phyloP scores from a whole-genome alignment of 2,888 invertebrate species.

The Spilosoma lubricipeda region DNA sequence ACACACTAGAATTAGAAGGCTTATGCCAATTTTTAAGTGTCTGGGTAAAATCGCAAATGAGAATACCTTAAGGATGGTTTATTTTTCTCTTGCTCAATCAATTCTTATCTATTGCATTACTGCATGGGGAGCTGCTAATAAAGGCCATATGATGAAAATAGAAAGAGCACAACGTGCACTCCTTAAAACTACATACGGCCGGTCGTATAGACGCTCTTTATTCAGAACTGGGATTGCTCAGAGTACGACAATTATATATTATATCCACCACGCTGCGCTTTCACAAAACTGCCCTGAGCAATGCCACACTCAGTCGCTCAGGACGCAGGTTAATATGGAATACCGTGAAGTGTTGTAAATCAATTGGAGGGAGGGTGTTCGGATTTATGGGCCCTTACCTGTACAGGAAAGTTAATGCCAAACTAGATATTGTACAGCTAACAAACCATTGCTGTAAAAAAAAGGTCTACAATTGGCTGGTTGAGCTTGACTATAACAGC shows the following conservation, averaged over 20 bases:
- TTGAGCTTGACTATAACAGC: too few relatives aligned
- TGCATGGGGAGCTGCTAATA: too few relatives aligned
- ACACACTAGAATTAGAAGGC: not conserved
- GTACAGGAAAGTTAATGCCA: not conserved
- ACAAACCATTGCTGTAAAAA: too few relatives aligned
- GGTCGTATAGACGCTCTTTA: too few relatives aligned
- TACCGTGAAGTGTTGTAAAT: not conserved
- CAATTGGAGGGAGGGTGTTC: not conserved
- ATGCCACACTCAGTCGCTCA: not conserved
- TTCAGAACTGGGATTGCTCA: too few relatives aligned
- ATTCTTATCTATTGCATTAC: not conserved
- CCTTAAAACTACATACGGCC: too few relatives aligned
- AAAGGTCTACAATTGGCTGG: too few relatives aligned
- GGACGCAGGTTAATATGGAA: not conserved
- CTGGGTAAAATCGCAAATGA: too few relatives aligned
- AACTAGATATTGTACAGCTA: not conserved
- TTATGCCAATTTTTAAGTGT: too few relatives aligned
- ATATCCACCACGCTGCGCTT: not conserved
- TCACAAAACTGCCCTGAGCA: not conserved
- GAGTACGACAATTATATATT: too few relatives aligned
- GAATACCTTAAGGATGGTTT: not conserved
- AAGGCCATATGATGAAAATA: too few relatives aligned
- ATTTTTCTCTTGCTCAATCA: not conserved
- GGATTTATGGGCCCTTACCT: not conserved
- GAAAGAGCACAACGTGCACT: too few relatives aligned